phyloP scores from a whole-genome alignment of 2,888 invertebrate genomes.

The Leucophenga maculata region DNA sequence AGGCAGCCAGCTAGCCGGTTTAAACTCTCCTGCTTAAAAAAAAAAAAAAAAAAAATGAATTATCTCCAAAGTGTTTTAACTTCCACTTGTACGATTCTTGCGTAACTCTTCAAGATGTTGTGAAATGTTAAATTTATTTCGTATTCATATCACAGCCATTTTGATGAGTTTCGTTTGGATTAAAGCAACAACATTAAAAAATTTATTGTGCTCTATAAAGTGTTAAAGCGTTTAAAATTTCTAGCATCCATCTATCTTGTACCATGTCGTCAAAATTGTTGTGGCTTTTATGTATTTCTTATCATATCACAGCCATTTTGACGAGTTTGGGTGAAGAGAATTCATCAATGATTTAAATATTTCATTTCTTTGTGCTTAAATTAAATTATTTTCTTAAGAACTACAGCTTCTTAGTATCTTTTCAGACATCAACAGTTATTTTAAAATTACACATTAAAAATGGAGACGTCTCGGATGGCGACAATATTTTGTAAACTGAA shows the following conservation, averaged over 20 bases:
- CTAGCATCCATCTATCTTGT: constrained; percentile 67
- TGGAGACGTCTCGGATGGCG: no score
- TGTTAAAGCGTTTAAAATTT: background rate
- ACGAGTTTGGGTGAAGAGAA: constrained; percentile 72
- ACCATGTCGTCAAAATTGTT: constrained; percentile 72
- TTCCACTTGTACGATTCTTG: constrained; percentile 51
- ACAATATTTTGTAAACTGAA: no score
- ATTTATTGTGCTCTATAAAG: background rate
- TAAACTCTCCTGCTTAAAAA: background rate
- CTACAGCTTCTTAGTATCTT: no score
- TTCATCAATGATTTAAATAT: constrained; percentile 50
- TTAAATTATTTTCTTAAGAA: background rate
- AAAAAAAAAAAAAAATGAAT: background rate
- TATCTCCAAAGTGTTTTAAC: no score
- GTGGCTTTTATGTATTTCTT: constrained; percentile 65
- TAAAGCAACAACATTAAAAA: constrained; percentile 22
- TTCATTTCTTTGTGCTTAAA: no score
- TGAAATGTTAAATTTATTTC: constrained; percentile 67
- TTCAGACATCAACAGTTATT: no score
- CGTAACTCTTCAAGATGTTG: constrained; percentile 72
- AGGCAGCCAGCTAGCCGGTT: background rate
- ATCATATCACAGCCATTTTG: constrained; percentile 73
- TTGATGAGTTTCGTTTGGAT: constrained; percentile 70
- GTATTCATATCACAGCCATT: constrained; percentile 72
- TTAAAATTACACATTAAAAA: no score